Percentiles rank a stretch among this genome's conserved stretches.
phyloP scores from a whole-genome alignment of 2,113 vertebrate species.

The Notothenia coriiceps region DNA sequence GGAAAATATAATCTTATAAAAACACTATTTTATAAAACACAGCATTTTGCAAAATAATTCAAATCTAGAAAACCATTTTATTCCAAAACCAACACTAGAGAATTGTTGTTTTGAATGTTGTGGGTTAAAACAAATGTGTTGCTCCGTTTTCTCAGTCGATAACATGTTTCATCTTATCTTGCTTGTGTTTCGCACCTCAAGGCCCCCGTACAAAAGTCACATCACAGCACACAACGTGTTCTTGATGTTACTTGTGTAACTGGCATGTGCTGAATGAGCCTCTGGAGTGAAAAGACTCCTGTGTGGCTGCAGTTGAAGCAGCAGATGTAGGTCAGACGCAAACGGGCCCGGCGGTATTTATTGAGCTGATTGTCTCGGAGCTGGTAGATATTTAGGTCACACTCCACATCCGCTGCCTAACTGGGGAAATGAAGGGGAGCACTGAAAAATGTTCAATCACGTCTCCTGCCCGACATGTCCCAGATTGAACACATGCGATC shows the following conservation, averaged over 20 bases:
- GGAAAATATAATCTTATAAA: too few species aligned
- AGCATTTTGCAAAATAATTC: too few species aligned
- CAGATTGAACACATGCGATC: neutral
- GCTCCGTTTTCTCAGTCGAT: too few species aligned
- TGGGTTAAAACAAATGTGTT: neutral
- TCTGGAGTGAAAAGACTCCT: neutral
- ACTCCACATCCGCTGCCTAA: conserved; percentile 5
- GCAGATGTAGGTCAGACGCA: conserved; percentile 72
- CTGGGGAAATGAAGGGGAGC: neutral
- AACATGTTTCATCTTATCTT: neutral
- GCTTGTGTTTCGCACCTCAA: neutral
- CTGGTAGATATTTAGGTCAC: conserved; percentile 63
- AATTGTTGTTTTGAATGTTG: too few species aligned
- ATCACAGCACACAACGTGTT: neutral
- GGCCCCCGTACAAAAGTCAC: neutral
- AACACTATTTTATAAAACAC: too few species aligned
- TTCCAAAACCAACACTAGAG: too few species aligned
- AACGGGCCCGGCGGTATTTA: conserved; percentile 20
- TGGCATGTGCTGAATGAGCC: neutral
- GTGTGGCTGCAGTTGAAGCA: conserved; percentile 26
- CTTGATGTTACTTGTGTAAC: neutral
- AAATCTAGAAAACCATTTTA: too few species aligned
- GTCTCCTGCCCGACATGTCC: neutral
- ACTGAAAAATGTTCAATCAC: conserved; percentile 42
- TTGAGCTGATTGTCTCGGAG: conserved; percentile 42